Evolutionary conservation across 2,113 vertebrate genomes (phyloP).

Genomic region (Phylloscopus whistleri): DNA sequence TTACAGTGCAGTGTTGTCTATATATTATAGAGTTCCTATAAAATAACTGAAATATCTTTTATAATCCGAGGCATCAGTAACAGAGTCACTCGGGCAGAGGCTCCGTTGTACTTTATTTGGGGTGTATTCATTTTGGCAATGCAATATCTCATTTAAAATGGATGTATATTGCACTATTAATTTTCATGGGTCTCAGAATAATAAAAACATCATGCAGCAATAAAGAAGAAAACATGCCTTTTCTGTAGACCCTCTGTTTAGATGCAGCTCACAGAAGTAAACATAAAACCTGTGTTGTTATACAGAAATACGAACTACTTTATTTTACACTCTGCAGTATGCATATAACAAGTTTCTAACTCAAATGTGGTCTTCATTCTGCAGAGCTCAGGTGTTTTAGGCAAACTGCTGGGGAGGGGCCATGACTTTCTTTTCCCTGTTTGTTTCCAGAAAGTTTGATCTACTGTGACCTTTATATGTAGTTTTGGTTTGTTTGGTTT

Average conservation of each 20-base stretch:
- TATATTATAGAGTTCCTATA: background rate
- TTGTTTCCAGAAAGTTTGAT: background rate
- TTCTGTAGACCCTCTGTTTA: background rate
- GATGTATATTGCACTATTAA: conserved; percentile 31
- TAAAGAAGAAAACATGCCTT: background rate
- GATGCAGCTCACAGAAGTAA: conserved; percentile 4
- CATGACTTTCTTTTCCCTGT: background rate
- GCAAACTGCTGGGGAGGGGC: background rate
- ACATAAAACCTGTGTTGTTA: conserved; percentile 27
- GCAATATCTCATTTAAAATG: conserved; percentile 22
- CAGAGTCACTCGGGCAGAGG: background rate
- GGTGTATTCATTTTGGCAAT: background rate
- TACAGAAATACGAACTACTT: background rate
- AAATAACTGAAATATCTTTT: background rate
- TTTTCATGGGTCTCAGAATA: conserved; percentile 36
- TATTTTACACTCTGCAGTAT: background rate
- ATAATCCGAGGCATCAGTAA: background rate
- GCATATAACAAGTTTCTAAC: background rate
- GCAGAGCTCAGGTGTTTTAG: background rate
- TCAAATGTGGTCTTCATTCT: background rate
- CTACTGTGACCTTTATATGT: rapidly evolving
- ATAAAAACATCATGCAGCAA: conserved; percentile 9
- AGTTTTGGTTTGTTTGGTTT: background rate
- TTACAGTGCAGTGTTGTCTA: background rate
- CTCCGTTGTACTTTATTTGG: background rate